Percentiles rank a stretch among this genome's conserved stretches.
Conservation (phyloP, 2,888 invertebrate species). For the Ophion ventricosus region DNA sequence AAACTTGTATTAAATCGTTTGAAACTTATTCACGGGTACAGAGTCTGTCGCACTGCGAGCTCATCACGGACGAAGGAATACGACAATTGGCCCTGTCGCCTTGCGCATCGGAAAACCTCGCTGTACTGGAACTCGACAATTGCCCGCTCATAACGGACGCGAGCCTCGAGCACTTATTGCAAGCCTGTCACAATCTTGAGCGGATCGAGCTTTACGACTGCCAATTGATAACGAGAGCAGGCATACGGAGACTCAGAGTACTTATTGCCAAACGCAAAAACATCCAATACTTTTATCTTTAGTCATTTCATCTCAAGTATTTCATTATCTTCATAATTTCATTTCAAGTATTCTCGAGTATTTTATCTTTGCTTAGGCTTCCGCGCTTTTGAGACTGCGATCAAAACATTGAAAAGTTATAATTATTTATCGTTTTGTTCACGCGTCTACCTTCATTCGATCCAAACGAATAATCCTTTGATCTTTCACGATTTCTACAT, state of each 20-base stretch:
- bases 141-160: slow-evolving; percentile 99
- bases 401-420: too few relatives aligned
- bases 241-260: slow-evolving; percentile 97
- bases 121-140: slow-evolving; percentile 98
- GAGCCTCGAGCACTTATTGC: slow-evolving; percentile 95
- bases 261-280: slow-evolving; percentile 73
- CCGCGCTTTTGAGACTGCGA: too few relatives aligned
- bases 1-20: background rate
- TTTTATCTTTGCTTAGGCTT: too few relatives aligned
- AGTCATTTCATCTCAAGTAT: too few relatives aligned
- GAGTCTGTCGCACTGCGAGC: slow-evolving; percentile 99
- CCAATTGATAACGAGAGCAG: slow-evolving; percentile 98
- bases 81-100: slow-evolving; percentile 96
- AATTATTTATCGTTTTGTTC: too few relatives aligned
- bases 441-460: too few relatives aligned
- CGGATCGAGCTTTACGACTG: slow-evolving; percentile 99
- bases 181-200: slow-evolving; percentile 97
- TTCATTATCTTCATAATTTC: too few relatives aligned
- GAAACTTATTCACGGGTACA: slow-evolving; percentile 80
- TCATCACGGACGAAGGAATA: slow-evolving; percentile 99
- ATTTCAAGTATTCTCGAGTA: too few relatives aligned
- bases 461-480: too few relatives aligned
- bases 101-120: slow-evolving; percentile 96
- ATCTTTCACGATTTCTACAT: too few relatives aligned
- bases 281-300: background rate